A percentile compares a stretch with the other conserved stretches of the same genome.
Evolutionary conservation across 2,888 invertebrate genomes (phyloP).

Genomic region (Synergus itoensis): DNA sequence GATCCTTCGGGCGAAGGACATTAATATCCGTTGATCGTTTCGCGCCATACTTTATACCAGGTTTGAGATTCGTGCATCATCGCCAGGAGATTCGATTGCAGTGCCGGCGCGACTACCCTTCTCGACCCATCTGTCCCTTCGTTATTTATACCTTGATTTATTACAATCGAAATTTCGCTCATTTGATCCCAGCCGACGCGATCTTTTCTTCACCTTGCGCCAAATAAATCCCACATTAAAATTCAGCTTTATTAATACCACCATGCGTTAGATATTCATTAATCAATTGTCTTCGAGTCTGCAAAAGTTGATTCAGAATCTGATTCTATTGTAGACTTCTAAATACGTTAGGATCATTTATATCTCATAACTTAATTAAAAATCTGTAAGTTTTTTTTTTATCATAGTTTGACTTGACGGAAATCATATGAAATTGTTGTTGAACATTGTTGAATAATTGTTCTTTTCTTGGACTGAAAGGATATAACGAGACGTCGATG

Average conservation of each 20-base stretch:
- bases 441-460: background rate
- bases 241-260: conserved; percentile 13
- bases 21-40: conserved; percentile 70
- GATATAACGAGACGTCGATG: conserved; percentile 38
- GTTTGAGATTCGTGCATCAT: conserved; percentile 53
- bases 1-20: conserved; percentile 64
- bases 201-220: conserved; percentile 50
- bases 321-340: background rate
- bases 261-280: conserved; percentile 12
- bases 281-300: background rate
- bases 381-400: background rate
- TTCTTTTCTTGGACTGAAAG: background rate
- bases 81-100: conserved; percentile 69
- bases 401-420: background rate
- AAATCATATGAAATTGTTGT: background rate
- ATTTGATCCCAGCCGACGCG: conserved; percentile 70
- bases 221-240: conserved; percentile 9
- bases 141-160: conserved; percentile 78
- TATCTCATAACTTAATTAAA: background rate
- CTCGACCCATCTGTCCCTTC: conserved; percentile 71
- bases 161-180: conserved; percentile 75
- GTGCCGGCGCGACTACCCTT: conserved; percentile 57
- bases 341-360: background rate
- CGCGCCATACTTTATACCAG: conserved; percentile 59
- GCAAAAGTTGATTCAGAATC: background rate